Conservation (phyloP, 2,888 invertebrate genomes). For the Ophioninae sp. region DNA sequence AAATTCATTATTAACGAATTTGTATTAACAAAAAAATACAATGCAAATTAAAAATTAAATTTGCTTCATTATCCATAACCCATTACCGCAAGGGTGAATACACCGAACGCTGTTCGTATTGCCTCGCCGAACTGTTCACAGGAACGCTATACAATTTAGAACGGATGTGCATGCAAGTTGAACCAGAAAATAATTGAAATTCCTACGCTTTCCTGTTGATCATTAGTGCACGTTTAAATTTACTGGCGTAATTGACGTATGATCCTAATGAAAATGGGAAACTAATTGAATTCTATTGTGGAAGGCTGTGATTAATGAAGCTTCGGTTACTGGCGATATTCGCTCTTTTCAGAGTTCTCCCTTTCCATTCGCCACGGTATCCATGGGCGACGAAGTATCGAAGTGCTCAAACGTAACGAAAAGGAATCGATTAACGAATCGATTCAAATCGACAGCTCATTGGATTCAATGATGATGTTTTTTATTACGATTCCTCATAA, state of each 20-base stretch:
- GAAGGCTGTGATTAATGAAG: conserved; percentile 26
- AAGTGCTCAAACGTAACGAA: background rate
- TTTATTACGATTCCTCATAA: background rate
- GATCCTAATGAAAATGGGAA: conserved; percentile 33
- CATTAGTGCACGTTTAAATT: background rate
- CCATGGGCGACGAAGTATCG: background rate
- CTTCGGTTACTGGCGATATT: background rate
- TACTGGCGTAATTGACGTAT: background rate
- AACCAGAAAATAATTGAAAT: background rate
- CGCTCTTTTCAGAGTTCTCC: background rate
- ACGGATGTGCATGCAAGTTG: too few species aligned
- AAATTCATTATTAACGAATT: too few species aligned
- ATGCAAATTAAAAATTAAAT: too few species aligned
- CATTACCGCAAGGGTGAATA: too few species aligned
- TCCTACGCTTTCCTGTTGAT: too few species aligned
- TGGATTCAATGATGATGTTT: background rate
- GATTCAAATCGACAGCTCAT: background rate
- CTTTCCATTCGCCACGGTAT: background rate
- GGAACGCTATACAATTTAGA: too few species aligned
- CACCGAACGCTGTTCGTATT: too few species aligned
- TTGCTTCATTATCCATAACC: too few species aligned
- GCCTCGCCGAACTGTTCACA: too few species aligned
- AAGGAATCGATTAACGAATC: background rate
- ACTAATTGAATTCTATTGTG: conserved; percentile 37
- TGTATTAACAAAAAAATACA: too few species aligned